Evolutionary conservation across 2,888 invertebrate species (phyloP), one percentile per base, ranked within the genome.

Genomic region (Dolichopus griseipennis): DNA sequence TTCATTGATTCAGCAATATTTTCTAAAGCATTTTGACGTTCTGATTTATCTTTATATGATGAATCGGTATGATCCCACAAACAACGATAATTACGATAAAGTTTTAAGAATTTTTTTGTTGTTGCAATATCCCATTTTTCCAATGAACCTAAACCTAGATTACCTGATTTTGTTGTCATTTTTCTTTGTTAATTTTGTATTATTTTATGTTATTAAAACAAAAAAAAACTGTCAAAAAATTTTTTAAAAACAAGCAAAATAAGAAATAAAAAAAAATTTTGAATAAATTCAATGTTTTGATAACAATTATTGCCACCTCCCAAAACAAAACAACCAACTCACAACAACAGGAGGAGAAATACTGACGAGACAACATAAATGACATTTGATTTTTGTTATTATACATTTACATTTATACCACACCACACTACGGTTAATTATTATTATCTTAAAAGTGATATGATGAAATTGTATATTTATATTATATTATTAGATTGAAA

Each of bases 31-130:
- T 27, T 1, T 33, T 63, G 63, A 27, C 63, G 63, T 27, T 27
- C 27, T 15, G 22, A 12, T 27, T 27, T 22, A 63, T 63, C 63
- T 27, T 63, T 63, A 27, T 63, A 63, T 27, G 22, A 1, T 18
- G 22, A 5, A 63, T 63, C 27, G 6, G 22, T 63, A 12, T 27
- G 22, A 63, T 63, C 63, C 63, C 63, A 63, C 10, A 63, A 18
- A 18, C 27, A 63, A 27, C 27, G 12, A 63, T 63, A 63, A 15
- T 27, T 63, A 3, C 27, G 18, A 63, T 63, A 63, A 27, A 63
- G 27, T 63, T 63, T 63, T 63, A 63, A 63, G 27, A 63, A 63
- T 63, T 63, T 63, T 63, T 27, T 27, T 63, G 63, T 63, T 63
- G 63, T 63, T 15, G 63, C 63, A 27, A 27, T 27, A 63, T 63